Percentiles rank a stretch among this genome's conserved stretches.
Evolutionary conservation across 2,113 vertebrate genomes (phyloP).

Genomic region (Mormyrus iriodes): DNA sequence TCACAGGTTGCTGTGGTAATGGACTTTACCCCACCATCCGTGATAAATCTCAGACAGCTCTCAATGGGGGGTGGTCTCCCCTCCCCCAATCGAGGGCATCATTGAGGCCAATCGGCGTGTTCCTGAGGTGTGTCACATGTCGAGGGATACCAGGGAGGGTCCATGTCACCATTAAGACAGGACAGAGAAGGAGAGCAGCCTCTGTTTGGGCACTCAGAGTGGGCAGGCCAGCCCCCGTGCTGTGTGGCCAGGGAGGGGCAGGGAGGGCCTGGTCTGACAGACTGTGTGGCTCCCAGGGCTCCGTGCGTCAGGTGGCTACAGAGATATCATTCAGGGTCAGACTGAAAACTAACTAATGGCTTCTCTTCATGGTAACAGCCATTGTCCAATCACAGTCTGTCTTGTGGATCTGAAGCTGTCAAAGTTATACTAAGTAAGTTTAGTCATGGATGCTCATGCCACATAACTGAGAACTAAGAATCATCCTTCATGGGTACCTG

Average conservation of each 20-base stretch:
- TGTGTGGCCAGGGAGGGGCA: not conserved
- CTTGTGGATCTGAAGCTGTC: not conserved
- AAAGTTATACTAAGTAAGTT: not conserved
- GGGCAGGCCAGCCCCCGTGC: not conserved
- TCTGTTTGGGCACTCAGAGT: no score
- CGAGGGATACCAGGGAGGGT: no score
- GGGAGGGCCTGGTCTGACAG: not conserved
- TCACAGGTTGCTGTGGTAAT: not conserved
- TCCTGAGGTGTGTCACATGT: no score
- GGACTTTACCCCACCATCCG: not conserved
- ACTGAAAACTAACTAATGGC: not conserved
- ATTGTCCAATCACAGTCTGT: not conserved
- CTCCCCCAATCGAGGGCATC: not conserved
- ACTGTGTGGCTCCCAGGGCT: not conserved
- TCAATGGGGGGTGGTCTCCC: not conserved
- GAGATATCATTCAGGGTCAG: not conserved
- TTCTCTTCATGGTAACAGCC: not conserved
- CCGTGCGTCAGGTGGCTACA: not conserved
- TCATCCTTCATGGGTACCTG: not conserved
- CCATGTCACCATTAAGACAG: no score
- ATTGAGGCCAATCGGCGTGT: not conserved
- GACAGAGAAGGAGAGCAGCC: no score
- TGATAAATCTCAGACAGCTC: not conserved
- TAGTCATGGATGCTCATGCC: not conserved
- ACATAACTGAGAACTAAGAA: no score